Base-by-base conservation (phyloP, 2,888 invertebrate species). In the Chalcis sispes region DNA sequence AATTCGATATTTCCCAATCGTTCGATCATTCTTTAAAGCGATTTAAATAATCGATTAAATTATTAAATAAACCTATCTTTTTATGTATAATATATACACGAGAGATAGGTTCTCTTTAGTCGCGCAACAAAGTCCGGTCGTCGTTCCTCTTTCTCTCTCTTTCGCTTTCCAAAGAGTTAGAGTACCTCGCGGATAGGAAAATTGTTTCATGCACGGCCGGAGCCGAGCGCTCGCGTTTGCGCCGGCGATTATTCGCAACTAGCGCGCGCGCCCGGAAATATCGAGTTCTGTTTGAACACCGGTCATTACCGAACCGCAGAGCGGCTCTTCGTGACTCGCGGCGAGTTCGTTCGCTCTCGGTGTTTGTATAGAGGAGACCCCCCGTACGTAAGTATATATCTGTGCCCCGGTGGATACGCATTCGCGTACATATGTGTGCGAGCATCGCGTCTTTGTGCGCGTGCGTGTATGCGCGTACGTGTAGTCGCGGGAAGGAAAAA, bases 211-310 rank as follows among this genome's bases (percentile, higher is more conserved):
- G 75, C 75, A 58, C 64, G 77, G 79, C 69, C 77, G 80, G 75
- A 72, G 64, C 69, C 72, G 65, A 67, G 72, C 62, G 42, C 32
- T 32, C 59, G 59, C 66, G 29, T 54, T 62, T 20, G 40, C 64
- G n/a, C 59, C 18, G 4, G 52, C 75, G 75, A 75, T 70, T 70
- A 70, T 52, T 59, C 50, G 62, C 25, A 1, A 23, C 42, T 0
- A 7, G 36, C 13, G 23, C 54, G 54, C 25, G 69, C n/a, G 77
- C 77, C 77, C 77, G 81, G 79, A 80, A 80, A 81, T 81, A 79
- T 81, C 81, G 77, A 79, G 79, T 81, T 79, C 76, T 77, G 72
- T 71, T 75, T 67, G 75, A 75, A 72, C 73, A 79, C 74, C 75
- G 65, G 71, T 76, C 77, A 76, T 79, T 79, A 79, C 62, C 40